Base-by-base conservation (phyloP, 2,113 vertebrate genomes). In the Onychostoma macrolepis region DNA sequence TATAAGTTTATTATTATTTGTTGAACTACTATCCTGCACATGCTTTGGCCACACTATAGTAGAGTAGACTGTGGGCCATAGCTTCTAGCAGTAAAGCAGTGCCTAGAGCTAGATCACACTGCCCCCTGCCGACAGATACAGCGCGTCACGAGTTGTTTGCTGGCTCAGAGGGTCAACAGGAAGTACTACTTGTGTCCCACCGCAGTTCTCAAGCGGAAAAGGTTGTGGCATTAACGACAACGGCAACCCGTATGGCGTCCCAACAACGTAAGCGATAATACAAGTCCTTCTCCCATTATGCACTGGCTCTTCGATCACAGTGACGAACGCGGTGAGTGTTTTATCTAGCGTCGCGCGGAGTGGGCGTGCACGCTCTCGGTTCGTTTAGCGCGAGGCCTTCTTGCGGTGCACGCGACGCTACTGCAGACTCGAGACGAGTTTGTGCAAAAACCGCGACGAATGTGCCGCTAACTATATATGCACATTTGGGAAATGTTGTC, bases 111-210 rank as follows among this genome's bases (percentile, higher is more conserved):
- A 24, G 19, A 15, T 8, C 10, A 56, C 48, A 74, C 19, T n/a
- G 83, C 69, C 83, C 69, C 67, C 83, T 75, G 48, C 6, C 48
- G 83, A 17, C 21, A 3, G 13, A 58, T 26, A 0, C 1, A 10
- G 12, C 21, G 12, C 33, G 2, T 58, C 24, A 41, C 69, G 11
- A n/a, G 30, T 38, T 58, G 83, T 38, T 84, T 41, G 48, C 43
- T 72, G 80, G 67, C 28, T 84, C 63, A 56, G 65, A 58, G 67
- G 83, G 83, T 84, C 83, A 84, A 84, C 83, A 84, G 83, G 83
- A 84, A 84, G 83, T 75, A 84, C 45, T 84, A 56, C 83, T 72
- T 75, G 82, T 84, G 83, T 84, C 83, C 82, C 69, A 56, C 69
- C 83, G 50, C 83, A 84, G 67, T 41, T 56, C 48, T 17, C 33